Evolutionary conservation across 2,888 invertebrate genomes (phyloP), one percentile per base, ranked within the genome.

Genomic region (Synergus japonicus): DNA sequence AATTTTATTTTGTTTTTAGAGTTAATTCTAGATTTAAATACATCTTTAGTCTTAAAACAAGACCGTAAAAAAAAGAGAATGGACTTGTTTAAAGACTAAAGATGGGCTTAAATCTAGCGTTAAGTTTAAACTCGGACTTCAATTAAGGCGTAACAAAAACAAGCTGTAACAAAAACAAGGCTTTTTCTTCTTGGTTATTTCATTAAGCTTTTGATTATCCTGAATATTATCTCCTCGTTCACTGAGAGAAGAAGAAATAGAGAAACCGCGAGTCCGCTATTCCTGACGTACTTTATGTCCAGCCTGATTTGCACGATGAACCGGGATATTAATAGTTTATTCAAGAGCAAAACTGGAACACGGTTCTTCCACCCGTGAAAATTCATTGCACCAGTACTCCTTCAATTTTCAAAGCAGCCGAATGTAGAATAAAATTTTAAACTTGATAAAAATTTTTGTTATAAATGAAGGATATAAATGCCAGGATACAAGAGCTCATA

Each of bases 301-400:
- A 64, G 65, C 10, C 49, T 77, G 77, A 77, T 77, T 77, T 77
- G 77, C 77, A 49, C 46, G 64, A 64, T 65, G 77, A 13, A 37
- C 64, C 44, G 37, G n/a, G 64, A 46, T 77, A 77, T 77, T 77
- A 77, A 77, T 77, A 77, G 77, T 65, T 64, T 77, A 77, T 77
- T 77, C 77, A 77, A 64, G 41, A 67, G 41, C 41, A 66, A 43
- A 79, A 66, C 18, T 54, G 44, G 58, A 54, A 37, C 77, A 76
- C 64, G 44, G 46, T 54, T 73, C 37, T 73, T 54, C 15, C 9
- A 54, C 54, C n/a, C 37, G 54, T 29, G 54, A n/a, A 69, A 73
- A 41, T n/a, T 37, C 37, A 73, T 41, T 54, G 54, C 15, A 54
- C 54, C 73, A n/a, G 37, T 37, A 37, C 37, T 37, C 37, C 5